phyloP scores from a whole-genome alignment of 2,888 invertebrate species.

The Ochropleura leucogaster region DNA sequence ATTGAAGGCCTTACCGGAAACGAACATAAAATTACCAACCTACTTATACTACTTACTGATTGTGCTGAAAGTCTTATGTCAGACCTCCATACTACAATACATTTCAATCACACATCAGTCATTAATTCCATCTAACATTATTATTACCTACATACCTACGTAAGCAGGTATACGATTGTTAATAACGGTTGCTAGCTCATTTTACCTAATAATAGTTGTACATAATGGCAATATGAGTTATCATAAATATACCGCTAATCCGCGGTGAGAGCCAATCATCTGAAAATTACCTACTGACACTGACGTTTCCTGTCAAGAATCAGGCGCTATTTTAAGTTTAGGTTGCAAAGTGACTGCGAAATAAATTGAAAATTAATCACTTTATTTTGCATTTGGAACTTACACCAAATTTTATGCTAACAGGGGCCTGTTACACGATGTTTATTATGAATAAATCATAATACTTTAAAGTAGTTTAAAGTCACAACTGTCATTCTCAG shows the following conservation, averaged over 20 bases:
- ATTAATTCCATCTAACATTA: constrained; percentile 6
- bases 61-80: neutral
- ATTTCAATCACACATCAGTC: constrained; percentile 14
- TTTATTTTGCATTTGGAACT: neutral
- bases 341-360: constrained; percentile 15
- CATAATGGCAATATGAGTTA: constrained; percentile 70
- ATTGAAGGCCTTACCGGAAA: neutral
- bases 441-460: neutral
- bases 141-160: neutral
- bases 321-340: constrained; percentile 36
- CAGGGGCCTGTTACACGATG: neutral
- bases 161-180: constrained; percentile 68
- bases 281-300: constrained; percentile 55
- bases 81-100: neutral
- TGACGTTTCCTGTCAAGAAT: constrained; percentile 63
- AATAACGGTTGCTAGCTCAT: constrained; percentile 70
- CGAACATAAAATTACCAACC: neutral
- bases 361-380: neutral
- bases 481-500: neutral
- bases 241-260: constrained; percentile 50
- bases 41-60: neutral
- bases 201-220: constrained; percentile 68
- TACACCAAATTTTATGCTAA: neutral
- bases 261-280: constrained; percentile 63
- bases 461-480: too few relatives aligned